phyloP scores from a whole-genome alignment of 1,140 invertebrate genomes.

The Planococcus citri region DNA sequence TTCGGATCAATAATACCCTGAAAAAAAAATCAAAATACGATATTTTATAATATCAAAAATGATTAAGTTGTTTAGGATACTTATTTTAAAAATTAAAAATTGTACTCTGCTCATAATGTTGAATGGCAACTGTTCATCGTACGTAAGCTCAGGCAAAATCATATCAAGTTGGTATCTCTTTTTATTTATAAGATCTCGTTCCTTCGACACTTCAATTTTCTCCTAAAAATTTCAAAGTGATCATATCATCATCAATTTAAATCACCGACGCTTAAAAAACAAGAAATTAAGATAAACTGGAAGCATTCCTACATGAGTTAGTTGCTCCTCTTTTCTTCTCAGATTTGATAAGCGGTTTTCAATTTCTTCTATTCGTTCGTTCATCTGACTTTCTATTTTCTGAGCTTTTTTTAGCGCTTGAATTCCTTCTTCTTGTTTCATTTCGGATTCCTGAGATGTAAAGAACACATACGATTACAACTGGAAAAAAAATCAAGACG shows the following conservation, averaged over 20 bases:
- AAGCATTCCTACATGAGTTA: neutral
- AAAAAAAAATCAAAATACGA: neutral
- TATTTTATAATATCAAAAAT: neutral
- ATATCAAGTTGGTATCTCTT: constrained; percentile 7
- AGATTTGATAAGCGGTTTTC: neutral
- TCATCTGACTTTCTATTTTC: constrained; percentile 9
- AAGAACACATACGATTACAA: neutral
- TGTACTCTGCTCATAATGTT: neutral
- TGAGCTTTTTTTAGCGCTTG: constrained; percentile 11
- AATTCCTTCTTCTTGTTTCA: constrained; percentile 1
- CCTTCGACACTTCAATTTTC: constrained; percentile 7
- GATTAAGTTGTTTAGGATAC: neutral
- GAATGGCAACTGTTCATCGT: neutral
- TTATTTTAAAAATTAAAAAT: neutral
- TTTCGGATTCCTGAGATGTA: neutral
- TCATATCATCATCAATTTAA: neutral
- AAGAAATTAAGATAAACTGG: neutral
- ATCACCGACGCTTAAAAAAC: neutral
- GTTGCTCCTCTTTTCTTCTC: neutral
- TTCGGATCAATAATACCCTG: neutral
- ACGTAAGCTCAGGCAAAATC: neutral
- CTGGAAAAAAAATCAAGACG: neutral
- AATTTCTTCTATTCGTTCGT: neutral
- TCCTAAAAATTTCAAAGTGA: constrained; percentile 9
- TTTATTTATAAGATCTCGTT: neutral